A percentile compares a stretch with the other conserved stretches of the same genome.
Conservation (phyloP, 2,888 invertebrate species). For the Cataglyphis altisquamis region DNA sequence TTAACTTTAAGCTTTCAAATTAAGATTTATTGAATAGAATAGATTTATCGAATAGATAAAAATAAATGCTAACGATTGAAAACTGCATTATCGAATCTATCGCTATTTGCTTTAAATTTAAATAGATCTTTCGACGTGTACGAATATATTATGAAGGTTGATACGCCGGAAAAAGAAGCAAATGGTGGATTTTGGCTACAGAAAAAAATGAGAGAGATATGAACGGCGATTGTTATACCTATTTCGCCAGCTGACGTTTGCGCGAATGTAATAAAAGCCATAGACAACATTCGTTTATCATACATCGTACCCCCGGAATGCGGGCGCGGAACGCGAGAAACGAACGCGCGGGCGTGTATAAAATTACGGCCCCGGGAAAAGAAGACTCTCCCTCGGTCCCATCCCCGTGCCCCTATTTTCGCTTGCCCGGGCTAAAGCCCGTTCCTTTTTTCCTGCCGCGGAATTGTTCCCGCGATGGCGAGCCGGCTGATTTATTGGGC, state of each 20-base stretch:
- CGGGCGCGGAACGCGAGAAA: conserved; percentile 28
- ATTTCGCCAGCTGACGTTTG: conserved; percentile 14
- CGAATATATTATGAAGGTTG: conserved; percentile 24
- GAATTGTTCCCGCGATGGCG: conserved; percentile 73
- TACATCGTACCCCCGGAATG: conserved; percentile 30
- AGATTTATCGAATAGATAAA: neutral
- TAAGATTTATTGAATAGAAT: neutral
- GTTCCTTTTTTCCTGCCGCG: conserved; percentile 53
- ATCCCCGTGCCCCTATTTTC: conserved; percentile 27
- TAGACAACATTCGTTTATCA: conserved; percentile 19
- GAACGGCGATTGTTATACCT: conserved; percentile 18
- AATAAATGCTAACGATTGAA: neutral
- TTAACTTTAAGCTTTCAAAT: neutral
- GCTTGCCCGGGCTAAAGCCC: conserved; percentile 11
- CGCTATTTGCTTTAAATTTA: neutral
- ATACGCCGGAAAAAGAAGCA: conserved; percentile 21
- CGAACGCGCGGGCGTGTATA: conserved; percentile 49
- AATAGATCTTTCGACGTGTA: neutral
- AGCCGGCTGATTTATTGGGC: conserved; percentile 74
- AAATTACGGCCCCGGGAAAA: conserved; percentile 51
- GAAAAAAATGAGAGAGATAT: neutral
- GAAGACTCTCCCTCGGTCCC: neutral
- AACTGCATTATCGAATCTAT: neutral
- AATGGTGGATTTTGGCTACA: neutral
- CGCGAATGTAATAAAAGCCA: conserved; percentile 33